Evolutionary conservation across 1,140 invertebrate genomes (phyloP), one percentile per base, ranked within the genome.

Genomic region (Sinella curviseta): DNA sequence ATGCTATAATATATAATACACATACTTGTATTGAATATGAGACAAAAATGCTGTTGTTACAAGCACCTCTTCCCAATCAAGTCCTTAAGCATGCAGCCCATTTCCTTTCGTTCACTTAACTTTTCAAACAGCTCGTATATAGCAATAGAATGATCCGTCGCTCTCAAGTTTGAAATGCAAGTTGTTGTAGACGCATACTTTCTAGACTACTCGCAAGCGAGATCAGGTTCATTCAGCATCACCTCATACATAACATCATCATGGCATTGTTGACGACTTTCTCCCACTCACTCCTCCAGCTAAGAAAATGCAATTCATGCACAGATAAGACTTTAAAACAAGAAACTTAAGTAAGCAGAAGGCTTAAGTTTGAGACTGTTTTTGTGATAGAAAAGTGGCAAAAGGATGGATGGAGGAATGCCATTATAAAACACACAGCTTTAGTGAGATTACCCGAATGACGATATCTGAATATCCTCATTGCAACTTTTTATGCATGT

Each of bases 51-150:
- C 17, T 48, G 4, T 4, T 17, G 4, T 8, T 48, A 17, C 39
- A 48, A 8, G 4, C 39, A 48, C 17, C 39, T 17, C 39, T 4
- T 26, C 12, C 55, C 55, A 60, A 60, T 60, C 55, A 60, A 17
- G 55, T 60, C 55, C 55, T 60, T 60, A 60, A 60, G 55, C 55
- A 60, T 60, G 55, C 55, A 60, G 24, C 12, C 55, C 55, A 60
- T 60, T 60, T 60, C 55, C n/a, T 60, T 24, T 60, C n/a, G 14
- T 60, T 60, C 55, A 60, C 55, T 60, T 14, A 60, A 60, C 55
- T 60, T 60, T 60, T 60, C 55, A 14, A 26, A 60, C 55, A 60
- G 55, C 39, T n/a, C n/a, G n/a, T n/a, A n/a, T n/a, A n/a, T n/a
- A n/a, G n/a, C n/a, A n/a, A n/a, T n/a, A n/a, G n/a, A n/a, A n/a